Evolutionary conservation across 2,113 vertebrate genomes (phyloP), one percentile per base, ranked within the genome.

Genomic region (Anseranas semipalmata): DNA sequence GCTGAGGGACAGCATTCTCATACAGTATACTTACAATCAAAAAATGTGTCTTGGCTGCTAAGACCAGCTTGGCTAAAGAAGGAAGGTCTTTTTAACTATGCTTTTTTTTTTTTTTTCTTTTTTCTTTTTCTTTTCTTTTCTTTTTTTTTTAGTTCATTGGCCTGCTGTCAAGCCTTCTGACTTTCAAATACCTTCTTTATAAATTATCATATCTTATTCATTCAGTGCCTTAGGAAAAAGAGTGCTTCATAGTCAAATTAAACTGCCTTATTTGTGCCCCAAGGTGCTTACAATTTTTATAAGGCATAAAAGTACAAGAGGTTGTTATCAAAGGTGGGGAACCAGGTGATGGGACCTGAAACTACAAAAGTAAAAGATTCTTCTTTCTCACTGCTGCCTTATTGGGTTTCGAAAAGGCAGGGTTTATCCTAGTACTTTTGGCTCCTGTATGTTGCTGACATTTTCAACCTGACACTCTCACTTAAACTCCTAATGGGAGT

Each of bases 271-370:
- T 77, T 90, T 91, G 39, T 60, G 27, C 66, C 45, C 33, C 58
- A 79, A 68, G 56, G 48, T 60, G 58, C 56, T 65, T 91, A 79
- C 30, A 95, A 87, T 60, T 95, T 95, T 92, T 95, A 68, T 72
- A 91, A 94, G 65, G 7, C 27, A 79, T 52, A 79, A 82, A 87
- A 85, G 41, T 77, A 67, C 10, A 67, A 63, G 21, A 10, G 5
- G 85, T 48, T 87, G 48, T 12, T 72, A 32, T 48, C 13, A 74
- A 65, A 89, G 15, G 3, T 75, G 14, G 10, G 18, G 10, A 89
- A 33, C 7, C 50, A 71, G 18, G 21, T 65, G 73, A 70, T n/a
- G 4, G 4, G 62, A 91, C 35, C 58, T 5, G 5, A 90, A 94
- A 52, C 58, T 75, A 63, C 10, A 59, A 55, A 94, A 85, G 52